These are phyloP conservation scores for Polypterus senegalus DNA, from an alignment of 2,113 vertebrate genomes.

Conservation along the genomic window DNA sequence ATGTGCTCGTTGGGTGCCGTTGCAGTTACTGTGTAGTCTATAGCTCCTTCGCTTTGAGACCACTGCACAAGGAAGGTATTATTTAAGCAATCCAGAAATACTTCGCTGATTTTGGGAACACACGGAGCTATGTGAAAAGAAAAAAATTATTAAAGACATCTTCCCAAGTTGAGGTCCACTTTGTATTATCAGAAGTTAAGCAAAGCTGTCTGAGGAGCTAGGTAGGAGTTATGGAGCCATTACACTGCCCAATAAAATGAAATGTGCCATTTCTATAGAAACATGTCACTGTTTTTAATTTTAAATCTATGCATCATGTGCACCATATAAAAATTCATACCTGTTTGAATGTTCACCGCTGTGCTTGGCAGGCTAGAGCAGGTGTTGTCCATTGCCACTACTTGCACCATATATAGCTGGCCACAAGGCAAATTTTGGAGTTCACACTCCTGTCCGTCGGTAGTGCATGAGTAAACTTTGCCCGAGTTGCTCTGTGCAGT, in stretches of 20 bases:
- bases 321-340: slow-evolving; percentile 22
- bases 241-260: background rate
- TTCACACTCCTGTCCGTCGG: slow-evolving; percentile 18
- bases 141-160: background rate
- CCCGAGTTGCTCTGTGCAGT: slow-evolving; percentile 21
- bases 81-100: slow-evolving; percentile 39
- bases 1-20: slow-evolving; percentile 1
- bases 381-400: slow-evolving; percentile 34
- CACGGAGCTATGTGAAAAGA: slow-evolving; percentile 38
- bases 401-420: slow-evolving; percentile 32
- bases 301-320: background rate
- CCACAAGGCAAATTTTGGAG: slow-evolving; percentile 43
- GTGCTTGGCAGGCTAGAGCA: slow-evolving; percentile 48
- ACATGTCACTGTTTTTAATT: background rate
- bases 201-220: background rate
- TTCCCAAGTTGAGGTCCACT: background rate
- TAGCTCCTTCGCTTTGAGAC: slow-evolving; percentile 23
- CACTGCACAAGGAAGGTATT: slow-evolving; percentile 34
- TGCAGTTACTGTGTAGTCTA: slow-evolving; percentile 34
- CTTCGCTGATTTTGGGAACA: slow-evolving; percentile 24
- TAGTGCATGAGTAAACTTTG: slow-evolving; percentile 24
- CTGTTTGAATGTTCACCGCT: slow-evolving; percentile 31
- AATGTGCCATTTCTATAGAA: background rate
- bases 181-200: background rate
- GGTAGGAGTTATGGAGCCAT: background rate